These are phyloP conservation scores for Mola mola DNA, from an alignment of 2,113 vertebrate species.

Conservation along the genomic window DNA sequence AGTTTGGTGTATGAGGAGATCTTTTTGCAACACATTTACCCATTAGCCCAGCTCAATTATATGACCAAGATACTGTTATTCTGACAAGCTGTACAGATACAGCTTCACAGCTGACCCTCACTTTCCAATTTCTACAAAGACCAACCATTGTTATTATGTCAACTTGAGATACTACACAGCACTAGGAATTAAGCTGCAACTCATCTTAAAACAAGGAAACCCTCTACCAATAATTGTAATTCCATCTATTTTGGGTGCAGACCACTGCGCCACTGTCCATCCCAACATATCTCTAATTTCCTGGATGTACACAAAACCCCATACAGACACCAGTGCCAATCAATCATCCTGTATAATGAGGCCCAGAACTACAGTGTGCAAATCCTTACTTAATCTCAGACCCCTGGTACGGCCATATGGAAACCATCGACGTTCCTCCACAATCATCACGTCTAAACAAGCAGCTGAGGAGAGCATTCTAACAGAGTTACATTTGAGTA, in stretches of 20 bases:
- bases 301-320: conserved; percentile 28
- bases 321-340: conserved; percentile 13
- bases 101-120: background rate
- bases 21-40: conserved; percentile 1
- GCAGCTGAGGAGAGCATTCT: conserved; percentile 26
- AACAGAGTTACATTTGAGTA: conserved; percentile 39
- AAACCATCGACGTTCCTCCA: conserved; percentile 53
- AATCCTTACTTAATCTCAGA: conserved; percentile 50
- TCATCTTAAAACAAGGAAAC: background rate
- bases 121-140: background rate
- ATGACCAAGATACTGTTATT: background rate
- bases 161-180: background rate
- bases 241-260: conserved; percentile 8
- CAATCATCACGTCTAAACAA: conserved; percentile 61
- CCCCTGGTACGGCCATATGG: conserved; percentile 46
- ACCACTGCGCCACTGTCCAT: conserved; percentile 2
- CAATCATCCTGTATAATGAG: conserved; percentile 33
- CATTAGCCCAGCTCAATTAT: background rate
- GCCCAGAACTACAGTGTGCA: conserved; percentile 46
- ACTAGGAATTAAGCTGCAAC: background rate
- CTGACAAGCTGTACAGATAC: background rate
- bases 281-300: conserved; percentile 5
- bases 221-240: conserved; percentile 9
- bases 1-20: too few relatives aligned
- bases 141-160: background rate